phyloP scores from a whole-genome alignment of 2,113 vertebrate genomes.

The Zapus hudsonius region DNA sequence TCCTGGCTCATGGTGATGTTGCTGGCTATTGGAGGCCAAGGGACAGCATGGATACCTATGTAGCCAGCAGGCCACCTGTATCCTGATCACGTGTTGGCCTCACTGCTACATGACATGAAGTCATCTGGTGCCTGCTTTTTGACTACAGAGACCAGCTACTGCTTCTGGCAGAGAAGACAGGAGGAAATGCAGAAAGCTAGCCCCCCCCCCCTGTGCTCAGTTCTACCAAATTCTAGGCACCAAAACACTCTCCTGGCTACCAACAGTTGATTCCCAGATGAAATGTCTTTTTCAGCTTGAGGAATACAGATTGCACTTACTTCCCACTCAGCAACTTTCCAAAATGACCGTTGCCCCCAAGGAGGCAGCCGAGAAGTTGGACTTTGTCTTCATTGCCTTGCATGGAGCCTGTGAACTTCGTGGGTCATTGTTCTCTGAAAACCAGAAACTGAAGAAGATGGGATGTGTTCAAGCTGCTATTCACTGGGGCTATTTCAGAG shows the following conservation, averaged over 20 bases:
- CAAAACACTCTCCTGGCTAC: neutral
- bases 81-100: neutral
- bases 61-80: no score
- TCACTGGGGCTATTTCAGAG: neutral
- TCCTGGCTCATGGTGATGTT: neutral
- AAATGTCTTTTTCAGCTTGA: neutral
- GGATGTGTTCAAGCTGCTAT: neutral
- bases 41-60: neutral
- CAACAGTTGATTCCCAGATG: neutral
- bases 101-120: neutral
- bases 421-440: neutral
- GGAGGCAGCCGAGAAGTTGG: neutral
- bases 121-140: neutral
- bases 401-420: neutral
- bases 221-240: neutral
- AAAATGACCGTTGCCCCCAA: neutral
- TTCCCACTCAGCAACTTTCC: neutral
- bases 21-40: no score
- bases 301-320: neutral
- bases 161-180: neutral
- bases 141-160: neutral
- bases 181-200: neutral
- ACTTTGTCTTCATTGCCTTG: neutral
- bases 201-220: neutral
- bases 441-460: constrained; percentile 7